Conservation (phyloP, 1,140 invertebrate genomes). For the Odontomachus brunneus region DNA sequence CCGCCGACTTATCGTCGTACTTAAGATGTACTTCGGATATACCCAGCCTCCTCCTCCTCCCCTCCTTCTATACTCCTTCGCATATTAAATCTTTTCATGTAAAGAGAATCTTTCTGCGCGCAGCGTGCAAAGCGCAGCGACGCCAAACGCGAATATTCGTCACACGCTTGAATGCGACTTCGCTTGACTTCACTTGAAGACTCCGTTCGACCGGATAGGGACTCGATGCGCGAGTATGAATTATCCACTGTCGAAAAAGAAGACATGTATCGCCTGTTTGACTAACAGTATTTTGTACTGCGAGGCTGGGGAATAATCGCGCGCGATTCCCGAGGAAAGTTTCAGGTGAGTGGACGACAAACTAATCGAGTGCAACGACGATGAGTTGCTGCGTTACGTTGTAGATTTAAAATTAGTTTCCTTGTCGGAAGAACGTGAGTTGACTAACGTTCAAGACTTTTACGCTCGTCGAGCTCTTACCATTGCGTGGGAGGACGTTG, state of each 20-base stretch:
- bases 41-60: not conserved
- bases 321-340: slow-evolving; percentile 7
- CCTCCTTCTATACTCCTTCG: not conserved
- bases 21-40: slow-evolving; percentile 7
- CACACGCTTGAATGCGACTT: not conserved
- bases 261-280: not conserved
- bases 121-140: not conserved
- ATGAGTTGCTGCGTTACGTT: slow-evolving; percentile 16
- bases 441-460: slow-evolving; percentile 14
- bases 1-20: not conserved
- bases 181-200: not conserved
- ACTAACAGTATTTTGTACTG: not conserved
- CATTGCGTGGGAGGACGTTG: not conserved
- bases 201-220: not conserved
- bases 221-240: not conserved
- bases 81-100: slow-evolving; percentile 12
- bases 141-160: not conserved
- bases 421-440: slow-evolving; percentile 10
- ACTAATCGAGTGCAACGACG: slow-evolving; percentile 34
- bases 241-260: slow-evolving; percentile 13
- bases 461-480: not conserved
- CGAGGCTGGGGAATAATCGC: slow-evolving; percentile 14
- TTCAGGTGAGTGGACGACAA: slow-evolving; percentile 7
- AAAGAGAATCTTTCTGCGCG: slow-evolving; percentile 16
- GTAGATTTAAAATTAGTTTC: slow-evolving; percentile 38